Evolutionary conservation across 2,797 vertebrate species (phyloP).

Genomic region (Rhabdophis nuchalis): DNA sequence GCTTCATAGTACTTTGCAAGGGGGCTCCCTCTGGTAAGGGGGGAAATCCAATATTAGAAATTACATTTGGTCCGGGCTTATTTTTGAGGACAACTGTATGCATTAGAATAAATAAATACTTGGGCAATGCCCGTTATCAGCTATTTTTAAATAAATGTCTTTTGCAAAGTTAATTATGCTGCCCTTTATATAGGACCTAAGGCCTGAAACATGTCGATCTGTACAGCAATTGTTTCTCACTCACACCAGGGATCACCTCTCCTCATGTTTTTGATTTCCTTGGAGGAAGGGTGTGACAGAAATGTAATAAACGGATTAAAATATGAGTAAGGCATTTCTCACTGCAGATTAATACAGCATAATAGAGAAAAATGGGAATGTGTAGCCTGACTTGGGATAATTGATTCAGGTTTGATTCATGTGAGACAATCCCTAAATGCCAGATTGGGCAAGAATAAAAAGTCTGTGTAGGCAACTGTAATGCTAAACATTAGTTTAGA

Average conservation of each 20-base stretch:
- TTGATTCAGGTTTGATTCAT: neutral
- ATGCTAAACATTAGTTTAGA: neutral
- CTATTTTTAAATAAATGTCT: neutral
- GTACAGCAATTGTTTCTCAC: neutral
- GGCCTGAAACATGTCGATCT: neutral
- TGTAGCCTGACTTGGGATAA: constrained; percentile 25
- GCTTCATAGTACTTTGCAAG: no score
- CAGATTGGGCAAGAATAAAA: fast-evolving
- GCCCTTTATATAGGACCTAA: neutral
- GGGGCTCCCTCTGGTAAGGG: no score
- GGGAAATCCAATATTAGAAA: no score
- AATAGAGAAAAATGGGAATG: constrained; percentile 9
- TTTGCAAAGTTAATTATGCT: neutral
- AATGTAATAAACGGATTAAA: constrained; percentile 4
- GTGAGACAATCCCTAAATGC: constrained; percentile 7
- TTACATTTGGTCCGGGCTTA: no score
- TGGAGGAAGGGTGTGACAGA: neutral
- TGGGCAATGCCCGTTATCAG: no score
- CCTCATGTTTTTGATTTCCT: neutral
- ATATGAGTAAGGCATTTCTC: constrained; percentile 43
- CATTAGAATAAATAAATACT: no score
- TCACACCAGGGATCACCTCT: neutral
- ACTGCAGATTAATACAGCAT: constrained; percentile 21
- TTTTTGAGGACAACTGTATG: no score
- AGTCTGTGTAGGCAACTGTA: constrained; percentile 7